Base-by-base conservation (phyloP, 2,888 invertebrate genomes). In the Zaprionus lineosus region DNA sequence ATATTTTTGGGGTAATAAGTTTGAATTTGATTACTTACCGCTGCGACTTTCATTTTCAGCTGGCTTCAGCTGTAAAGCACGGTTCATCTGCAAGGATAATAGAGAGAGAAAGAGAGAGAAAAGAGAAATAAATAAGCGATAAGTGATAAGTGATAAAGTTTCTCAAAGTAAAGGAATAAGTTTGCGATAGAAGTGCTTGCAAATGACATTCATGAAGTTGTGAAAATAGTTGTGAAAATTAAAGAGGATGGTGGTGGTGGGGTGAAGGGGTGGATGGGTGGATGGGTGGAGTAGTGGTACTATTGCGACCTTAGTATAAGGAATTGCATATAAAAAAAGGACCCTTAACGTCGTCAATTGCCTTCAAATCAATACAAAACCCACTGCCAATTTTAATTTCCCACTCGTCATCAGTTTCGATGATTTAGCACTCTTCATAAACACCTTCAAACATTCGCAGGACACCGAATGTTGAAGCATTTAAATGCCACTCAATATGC, bases 41-140 rank as follows among this genome's bases (percentile, higher is more conserved):
- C 96, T 95, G 94, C 98, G 95, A 93, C 97, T 98, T 93, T 98
- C 98, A 93, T 96, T 97, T 93, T 98, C 98, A 93, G 98, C 98
- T 92, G 98, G 98, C 93, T 99, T 99, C 94, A 99, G 97, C 94
- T 98, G 98, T 93, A 98, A 97, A 92, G 98, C 97, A 93, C 98
- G 97, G 95, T 98, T 98, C 98, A 99, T 99, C 98, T 99, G 95
- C 40, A 96, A 95, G 18, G 51, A 9, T n/a, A n/a, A n/a, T n/a
- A n/a, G n/a, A 37, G 6, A 39, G 18, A 44, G 24, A 39, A 3
- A 34, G 11, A 34, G 16, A 12, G 6, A 4, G 9, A 34, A 3
- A 37, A 31, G n/a, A 19, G 29, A 7, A 16, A 9, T 9, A 9
- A 39, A 21, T 8, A 7, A 6, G 1, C 7, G 31, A 24, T 7